Evolutionary conservation across 2,797 vertebrate species (phyloP).

Genomic region (Choloepus didactylus): DNA sequence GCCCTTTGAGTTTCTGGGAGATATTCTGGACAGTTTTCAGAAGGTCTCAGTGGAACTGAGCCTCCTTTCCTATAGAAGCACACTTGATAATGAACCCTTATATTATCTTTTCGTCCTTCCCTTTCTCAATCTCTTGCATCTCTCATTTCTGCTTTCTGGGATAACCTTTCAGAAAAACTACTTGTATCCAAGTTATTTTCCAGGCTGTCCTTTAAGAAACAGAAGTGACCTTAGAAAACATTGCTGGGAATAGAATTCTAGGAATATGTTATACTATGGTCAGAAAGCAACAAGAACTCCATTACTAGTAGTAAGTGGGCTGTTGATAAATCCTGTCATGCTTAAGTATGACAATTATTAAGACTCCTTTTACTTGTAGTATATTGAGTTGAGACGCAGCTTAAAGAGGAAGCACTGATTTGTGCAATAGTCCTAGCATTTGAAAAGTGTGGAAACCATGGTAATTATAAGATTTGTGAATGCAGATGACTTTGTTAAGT

Average conservation of each 20-base stretch:
- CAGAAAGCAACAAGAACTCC: not conserved
- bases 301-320: not conserved
- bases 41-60: not conserved
- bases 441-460: not conserved
- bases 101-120: not conserved
- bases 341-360: not conserved
- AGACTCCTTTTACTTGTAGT: not conserved
- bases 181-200: not conserved
- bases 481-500: not conserved
- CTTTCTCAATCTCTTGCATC: not conserved
- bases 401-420: not conserved
- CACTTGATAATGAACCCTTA: not conserved
- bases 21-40: not conserved
- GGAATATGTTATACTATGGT: not conserved
- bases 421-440: not conserved
- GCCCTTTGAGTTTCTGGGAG: not conserved
- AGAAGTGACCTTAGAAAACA: not conserved
- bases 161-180: not conserved
- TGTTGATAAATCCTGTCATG: not conserved
- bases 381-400: not conserved
- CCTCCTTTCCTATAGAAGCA: not conserved
- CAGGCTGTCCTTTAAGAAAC: not conserved
- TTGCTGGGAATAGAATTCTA: not conserved
- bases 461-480: not conserved
- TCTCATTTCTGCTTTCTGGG: not conserved